Evolutionary conservation across 2,888 invertebrate genomes (phyloP).

Genomic region (Allygus modestus): DNA sequence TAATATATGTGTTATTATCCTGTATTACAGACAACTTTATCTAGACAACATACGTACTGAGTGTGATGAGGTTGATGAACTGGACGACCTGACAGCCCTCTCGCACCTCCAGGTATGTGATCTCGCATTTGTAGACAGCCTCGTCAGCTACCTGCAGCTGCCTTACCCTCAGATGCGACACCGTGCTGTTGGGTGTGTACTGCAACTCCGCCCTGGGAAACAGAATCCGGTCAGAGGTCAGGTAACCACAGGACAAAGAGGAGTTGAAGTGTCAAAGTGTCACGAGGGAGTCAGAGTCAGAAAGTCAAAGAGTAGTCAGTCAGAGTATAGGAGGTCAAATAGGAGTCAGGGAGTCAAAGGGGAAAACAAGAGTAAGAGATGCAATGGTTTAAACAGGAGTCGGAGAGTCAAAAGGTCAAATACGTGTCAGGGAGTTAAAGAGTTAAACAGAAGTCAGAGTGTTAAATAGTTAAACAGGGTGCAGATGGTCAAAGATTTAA

Average conservation of each 20-base stretch:
- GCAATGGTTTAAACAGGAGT: too few species aligned
- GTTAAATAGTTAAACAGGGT: too few species aligned
- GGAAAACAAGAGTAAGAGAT: too few species aligned
- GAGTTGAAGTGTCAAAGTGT: slow-evolving; percentile 27
- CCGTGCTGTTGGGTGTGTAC: slow-evolving; percentile 81
- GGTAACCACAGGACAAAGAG: slow-evolving; percentile 55
- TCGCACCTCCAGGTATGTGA: slow-evolving; percentile 87
- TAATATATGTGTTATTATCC: too few species aligned
- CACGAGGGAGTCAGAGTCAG: slow-evolving; percentile 5
- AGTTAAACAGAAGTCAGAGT: too few species aligned
- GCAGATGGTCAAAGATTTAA: too few species aligned
- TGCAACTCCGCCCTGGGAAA: slow-evolving; percentile 83
- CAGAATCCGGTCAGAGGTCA: slow-evolving; percentile 61
- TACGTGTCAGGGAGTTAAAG: too few species aligned
- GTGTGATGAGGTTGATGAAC: slow-evolving; percentile 86
- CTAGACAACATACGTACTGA: slow-evolving; percentile 81
- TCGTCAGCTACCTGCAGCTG: slow-evolving; percentile 85
- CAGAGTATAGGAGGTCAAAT: too few species aligned
- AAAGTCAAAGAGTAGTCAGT: not conserved
- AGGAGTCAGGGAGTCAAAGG: too few species aligned
- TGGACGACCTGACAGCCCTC: slow-evolving; percentile 90
- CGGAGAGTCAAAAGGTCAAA: too few species aligned
- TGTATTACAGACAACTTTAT: too few species aligned
- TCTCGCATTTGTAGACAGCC: slow-evolving; percentile 89
- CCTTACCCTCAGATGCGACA: slow-evolving; percentile 83